A percentile compares a stretch with the other conserved stretches of the same genome.
phyloP scores from a whole-genome alignment of 1,140 invertebrate genomes.

The Dysdera silvatica region DNA sequence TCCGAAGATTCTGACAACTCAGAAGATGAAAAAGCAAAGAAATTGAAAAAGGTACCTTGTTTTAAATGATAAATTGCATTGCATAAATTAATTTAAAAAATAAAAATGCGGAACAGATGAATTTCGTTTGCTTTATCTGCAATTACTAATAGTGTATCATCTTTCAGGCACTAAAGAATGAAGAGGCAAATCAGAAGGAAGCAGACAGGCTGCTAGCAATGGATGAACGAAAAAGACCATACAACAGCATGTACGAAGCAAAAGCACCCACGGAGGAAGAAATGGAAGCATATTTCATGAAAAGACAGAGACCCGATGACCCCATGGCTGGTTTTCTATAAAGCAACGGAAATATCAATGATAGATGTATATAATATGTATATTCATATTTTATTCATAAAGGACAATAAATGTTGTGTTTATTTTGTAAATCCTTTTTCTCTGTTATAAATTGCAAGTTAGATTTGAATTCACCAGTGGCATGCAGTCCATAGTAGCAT shows the following conservation, averaged over 20 bases:
- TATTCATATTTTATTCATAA: too few species aligned
- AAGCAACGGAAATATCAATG: not conserved
- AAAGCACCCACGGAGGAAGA: constrained; percentile 82
- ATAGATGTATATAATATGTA: not conserved
- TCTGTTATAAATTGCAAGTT: too few species aligned
- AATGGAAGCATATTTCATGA: constrained; percentile 87
- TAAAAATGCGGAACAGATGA: too few species aligned
- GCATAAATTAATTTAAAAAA: too few species aligned
- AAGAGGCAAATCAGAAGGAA: constrained; percentile 55
- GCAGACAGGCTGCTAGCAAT: constrained; percentile 58
- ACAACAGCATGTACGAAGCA: constrained; percentile 73
- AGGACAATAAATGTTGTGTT: too few species aligned
- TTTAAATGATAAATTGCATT: not conserved
- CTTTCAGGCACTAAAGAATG: constrained; percentile 56
- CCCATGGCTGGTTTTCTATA: constrained; percentile 62
- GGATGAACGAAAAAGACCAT: constrained; percentile 83
- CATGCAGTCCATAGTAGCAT: too few species aligned
- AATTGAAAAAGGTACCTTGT: constrained; percentile 39
- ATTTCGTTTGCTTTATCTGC: too few species aligned
- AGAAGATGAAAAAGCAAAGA: constrained; percentile 40
- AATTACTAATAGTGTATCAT: too few species aligned
- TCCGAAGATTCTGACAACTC: constrained; percentile 38
- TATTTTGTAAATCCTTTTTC: too few species aligned
- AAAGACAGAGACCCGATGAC: constrained; percentile 73
- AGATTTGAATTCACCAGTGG: too few species aligned